Percentiles rank a stretch among this genome's conserved stretches.
phyloP scores from a whole-genome alignment of 2,797 vertebrate species.

The Cryptoblepharus egeriae region DNA sequence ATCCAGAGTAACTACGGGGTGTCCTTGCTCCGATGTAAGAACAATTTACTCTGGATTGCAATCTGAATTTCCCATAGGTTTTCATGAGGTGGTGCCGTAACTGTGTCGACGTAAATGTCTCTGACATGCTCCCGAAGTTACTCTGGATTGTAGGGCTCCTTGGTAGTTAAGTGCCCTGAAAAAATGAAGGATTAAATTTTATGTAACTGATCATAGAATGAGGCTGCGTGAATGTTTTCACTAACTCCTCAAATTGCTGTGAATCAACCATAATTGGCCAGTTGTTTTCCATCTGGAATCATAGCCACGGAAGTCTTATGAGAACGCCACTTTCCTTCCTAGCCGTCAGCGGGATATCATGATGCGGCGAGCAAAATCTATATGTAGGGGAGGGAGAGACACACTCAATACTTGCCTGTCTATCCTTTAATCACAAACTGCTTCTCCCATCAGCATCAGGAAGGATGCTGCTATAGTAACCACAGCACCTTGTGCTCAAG shows the following conservation, averaged over 20 bases:
- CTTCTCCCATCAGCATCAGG: not conserved
- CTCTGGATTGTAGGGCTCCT: too few relatives aligned
- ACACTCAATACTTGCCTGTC: not conserved
- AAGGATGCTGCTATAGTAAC: conserved; percentile 32
- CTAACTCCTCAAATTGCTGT: not conserved
- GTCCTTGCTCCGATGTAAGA: too few relatives aligned
- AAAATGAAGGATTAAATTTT: not conserved
- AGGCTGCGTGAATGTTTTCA: not conserved
- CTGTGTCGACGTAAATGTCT: too few relatives aligned
- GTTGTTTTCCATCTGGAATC: not conserved
- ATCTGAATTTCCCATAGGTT: too few relatives aligned
- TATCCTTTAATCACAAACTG: conserved; percentile 15
- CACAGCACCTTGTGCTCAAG: not conserved
- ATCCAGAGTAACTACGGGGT: too few relatives aligned
- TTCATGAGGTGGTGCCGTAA: too few relatives aligned
- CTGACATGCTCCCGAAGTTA: too few relatives aligned
- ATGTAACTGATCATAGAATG: not conserved
- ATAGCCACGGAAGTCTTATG: rapidly evolving
- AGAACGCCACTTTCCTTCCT: not conserved
- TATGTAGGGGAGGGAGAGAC: not conserved
- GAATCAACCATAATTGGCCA: not conserved
- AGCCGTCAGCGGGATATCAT: not conserved
- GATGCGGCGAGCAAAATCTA: conserved; percentile 14
- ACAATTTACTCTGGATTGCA: too few relatives aligned
- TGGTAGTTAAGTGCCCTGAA: not conserved